Conservation (phyloP, 2,113 vertebrate genomes). For the Platichthys stellatus region DNA sequence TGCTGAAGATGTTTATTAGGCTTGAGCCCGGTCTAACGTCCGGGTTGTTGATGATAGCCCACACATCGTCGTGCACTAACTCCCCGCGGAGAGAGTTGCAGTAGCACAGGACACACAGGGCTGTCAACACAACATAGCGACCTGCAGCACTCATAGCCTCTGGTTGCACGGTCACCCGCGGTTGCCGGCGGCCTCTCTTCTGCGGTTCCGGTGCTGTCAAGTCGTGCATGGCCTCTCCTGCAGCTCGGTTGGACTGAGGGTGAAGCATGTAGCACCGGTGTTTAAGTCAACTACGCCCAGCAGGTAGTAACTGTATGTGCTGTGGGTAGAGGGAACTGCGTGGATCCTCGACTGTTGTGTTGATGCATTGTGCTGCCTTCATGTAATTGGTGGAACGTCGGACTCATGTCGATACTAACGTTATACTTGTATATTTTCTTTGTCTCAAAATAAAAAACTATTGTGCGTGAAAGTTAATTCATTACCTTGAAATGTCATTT, state of each 20-base stretch:
- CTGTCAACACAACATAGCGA: constrained; percentile 73
- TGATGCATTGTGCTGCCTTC: too few relatives aligned
- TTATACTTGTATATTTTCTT: too few relatives aligned
- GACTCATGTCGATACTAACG: too few relatives aligned
- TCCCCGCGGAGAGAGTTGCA: constrained; percentile 90
- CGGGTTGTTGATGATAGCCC: constrained; percentile 96
- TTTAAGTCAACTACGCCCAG: background rate
- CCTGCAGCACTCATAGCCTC: constrained; percentile 52
- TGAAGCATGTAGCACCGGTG: background rate
- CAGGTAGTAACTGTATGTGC: background rate
- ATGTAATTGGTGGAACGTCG: too few relatives aligned
- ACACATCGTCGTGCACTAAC: constrained; percentile 97
- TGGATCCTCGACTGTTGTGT: too few relatives aligned
- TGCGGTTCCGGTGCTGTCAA: constrained; percentile 76
- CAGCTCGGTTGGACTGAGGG: constrained; percentile 38
- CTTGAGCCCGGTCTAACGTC: constrained; percentile 87
- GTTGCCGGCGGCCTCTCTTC: constrained; percentile 30
- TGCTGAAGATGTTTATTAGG: constrained; percentile 85
- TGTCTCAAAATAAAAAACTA: too few relatives aligned
- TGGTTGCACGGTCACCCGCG: constrained; percentile 26
- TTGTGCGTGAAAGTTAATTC: too few relatives aligned
- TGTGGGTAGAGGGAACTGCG: background rate
- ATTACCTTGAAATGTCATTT: too few relatives aligned
- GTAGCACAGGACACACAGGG: constrained; percentile 88
- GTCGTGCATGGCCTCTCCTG: constrained; percentile 67